phyloP scores from a whole-genome alignment of 2,888 invertebrate species.

The Nematopogon swammerdamellus region DNA sequence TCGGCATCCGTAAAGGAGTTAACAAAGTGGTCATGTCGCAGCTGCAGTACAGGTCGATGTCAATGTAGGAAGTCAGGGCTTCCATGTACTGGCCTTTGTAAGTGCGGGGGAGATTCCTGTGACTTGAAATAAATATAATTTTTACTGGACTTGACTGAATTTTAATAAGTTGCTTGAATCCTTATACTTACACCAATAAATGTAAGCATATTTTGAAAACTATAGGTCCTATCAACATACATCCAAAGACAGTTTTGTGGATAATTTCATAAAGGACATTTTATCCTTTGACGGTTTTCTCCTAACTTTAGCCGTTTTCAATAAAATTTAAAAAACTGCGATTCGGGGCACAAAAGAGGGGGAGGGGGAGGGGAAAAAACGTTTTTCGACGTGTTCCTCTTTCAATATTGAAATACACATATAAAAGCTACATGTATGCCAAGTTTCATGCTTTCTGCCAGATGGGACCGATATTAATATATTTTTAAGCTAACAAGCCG shows the following conservation, averaged over 20 bases:
- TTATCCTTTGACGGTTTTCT: background rate
- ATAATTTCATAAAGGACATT: background rate
- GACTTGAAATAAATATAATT: conserved; percentile 5
- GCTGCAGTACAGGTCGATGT: too few species aligned
- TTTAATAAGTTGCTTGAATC: conserved; percentile 6
- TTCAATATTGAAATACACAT: conserved; percentile 1
- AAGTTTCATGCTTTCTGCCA: conserved; percentile 3
- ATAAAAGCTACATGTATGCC: conserved; percentile 2
- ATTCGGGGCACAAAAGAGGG: conserved; percentile 1
- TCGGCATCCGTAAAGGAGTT: conserved; percentile 6
- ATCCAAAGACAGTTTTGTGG: background rate
- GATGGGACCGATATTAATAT: conserved; percentile 1
- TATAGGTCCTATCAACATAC: background rate
- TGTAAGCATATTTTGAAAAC: background rate
- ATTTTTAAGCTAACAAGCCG: too few species aligned
- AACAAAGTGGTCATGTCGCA: too few species aligned
- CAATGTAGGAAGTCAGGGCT: conserved; percentile 5
- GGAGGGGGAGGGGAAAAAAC: background rate
- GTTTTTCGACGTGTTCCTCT: too few species aligned
- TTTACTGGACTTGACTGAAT: conserved; percentile 4
- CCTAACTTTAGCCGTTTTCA: background rate
- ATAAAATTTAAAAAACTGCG: background rate
- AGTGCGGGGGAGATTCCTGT: conserved; percentile 6
- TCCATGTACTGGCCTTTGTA: conserved; percentile 6
- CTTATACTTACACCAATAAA: background rate